Percentiles rank a stretch among this genome's conserved stretches.
phyloP scores from a whole-genome alignment of 2,888 invertebrate genomes.

The Macrophya annulata region DNA sequence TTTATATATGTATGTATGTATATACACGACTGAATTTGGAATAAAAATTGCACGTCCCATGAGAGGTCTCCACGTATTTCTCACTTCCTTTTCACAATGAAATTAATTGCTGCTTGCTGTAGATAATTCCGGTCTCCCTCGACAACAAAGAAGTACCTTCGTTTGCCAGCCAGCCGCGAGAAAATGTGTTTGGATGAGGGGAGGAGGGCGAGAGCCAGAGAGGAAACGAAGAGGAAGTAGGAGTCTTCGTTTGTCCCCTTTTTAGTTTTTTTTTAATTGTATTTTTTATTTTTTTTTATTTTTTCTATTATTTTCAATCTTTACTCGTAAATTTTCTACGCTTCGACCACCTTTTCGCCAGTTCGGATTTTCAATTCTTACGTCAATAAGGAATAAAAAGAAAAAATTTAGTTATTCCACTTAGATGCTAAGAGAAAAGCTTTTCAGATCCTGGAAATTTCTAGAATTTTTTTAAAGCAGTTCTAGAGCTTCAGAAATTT shows the following conservation, averaged over 20 bases:
- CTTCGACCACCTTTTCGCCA: slow-evolving; percentile 3
- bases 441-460: background rate
- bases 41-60: background rate
- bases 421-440: background rate
- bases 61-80: slow-evolving; percentile 19
- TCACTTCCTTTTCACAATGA: slow-evolving; percentile 41
- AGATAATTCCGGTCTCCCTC: slow-evolving; percentile 36
- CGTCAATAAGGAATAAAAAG: background rate
- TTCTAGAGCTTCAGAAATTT: too few species aligned
- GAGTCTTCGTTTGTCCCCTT: slow-evolving; percentile 37
- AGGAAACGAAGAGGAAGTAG: slow-evolving; percentile 37
- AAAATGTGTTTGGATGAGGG: background rate
- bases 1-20: background rate
- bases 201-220: slow-evolving; percentile 3
- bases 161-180: background rate
- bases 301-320: background rate
- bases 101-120: slow-evolving; percentile 41
- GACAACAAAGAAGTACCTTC: slow-evolving; percentile 47
- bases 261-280: background rate
- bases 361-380: slow-evolving; percentile 5
- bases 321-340: slow-evolving; percentile 36
- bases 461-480: background rate
- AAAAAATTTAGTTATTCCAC: background rate
- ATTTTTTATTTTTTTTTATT: background rate
- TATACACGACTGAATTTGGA: background rate